A percentile compares a stretch with the other conserved stretches of the same genome.
phyloP scores from a whole-genome alignment of 2,797 vertebrate species.

The Phrynocephalus guinanensis region DNA sequence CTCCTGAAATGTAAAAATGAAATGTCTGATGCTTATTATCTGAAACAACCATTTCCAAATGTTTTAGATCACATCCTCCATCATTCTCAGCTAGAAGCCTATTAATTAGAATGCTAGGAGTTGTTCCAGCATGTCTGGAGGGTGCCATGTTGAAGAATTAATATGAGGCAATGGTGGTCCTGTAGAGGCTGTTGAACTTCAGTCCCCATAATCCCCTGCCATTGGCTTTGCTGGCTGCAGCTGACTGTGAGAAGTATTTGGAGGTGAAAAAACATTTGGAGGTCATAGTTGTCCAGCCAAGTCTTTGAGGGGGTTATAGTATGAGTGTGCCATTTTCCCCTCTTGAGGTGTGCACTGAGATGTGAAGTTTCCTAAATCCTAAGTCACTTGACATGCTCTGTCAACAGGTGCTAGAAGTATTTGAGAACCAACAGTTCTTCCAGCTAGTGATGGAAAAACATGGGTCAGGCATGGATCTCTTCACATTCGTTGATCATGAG shows the following conservation, averaged over 20 bases:
- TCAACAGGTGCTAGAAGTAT: slow-evolving; percentile 88
- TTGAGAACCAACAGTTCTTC: slow-evolving; percentile 92
- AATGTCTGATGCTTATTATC: background rate
- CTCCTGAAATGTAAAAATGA: slow-evolving; percentile 3
- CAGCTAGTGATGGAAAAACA: slow-evolving; percentile 98
- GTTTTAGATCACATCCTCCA: background rate
- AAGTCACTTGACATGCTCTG: slow-evolving; percentile 11
- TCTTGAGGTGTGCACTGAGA: background rate
- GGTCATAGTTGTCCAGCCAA: too few species aligned
- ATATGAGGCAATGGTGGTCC: background rate
- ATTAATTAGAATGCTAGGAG: background rate
- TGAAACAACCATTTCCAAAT: background rate
- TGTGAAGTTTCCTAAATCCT: background rate
- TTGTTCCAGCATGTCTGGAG: background rate
- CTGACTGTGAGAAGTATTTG: too few species aligned
- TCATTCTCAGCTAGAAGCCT: background rate
- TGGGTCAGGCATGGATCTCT: slow-evolving; percentile 92
- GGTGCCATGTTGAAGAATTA: background rate
- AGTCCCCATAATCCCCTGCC: too few species aligned
- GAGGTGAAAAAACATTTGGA: too few species aligned
- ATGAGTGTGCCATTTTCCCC: background rate
- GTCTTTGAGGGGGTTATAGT: background rate
- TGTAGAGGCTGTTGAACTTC: too few species aligned
- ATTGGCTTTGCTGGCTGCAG: too few species aligned
- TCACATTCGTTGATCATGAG: slow-evolving; percentile 92